phyloP scores from a whole-genome alignment of 2,888 invertebrate species.

The Acleris cristana region DNA sequence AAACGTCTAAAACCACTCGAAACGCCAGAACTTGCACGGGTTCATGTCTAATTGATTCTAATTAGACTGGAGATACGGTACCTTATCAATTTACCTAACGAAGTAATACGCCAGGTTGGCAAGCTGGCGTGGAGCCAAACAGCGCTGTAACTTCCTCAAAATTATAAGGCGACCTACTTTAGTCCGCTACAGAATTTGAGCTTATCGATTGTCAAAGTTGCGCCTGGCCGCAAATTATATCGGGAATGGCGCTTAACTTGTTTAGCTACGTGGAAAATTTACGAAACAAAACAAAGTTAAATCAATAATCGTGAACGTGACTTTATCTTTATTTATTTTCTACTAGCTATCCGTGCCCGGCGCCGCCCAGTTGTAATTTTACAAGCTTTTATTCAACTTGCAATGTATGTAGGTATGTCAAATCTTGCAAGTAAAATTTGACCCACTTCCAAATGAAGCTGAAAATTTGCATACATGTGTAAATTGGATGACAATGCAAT shows the following conservation, averaged over 20 bases:
- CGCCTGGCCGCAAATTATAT: slow-evolving; percentile 14
- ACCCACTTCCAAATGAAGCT: no score
- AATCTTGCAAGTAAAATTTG: no score
- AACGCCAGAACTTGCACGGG: slow-evolving; percentile 14
- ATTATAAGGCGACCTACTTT: slow-evolving; percentile 48
- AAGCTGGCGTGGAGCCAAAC: slow-evolving; percentile 53
- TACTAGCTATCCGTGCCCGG: no score
- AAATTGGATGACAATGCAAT: no score
- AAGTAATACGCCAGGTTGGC: slow-evolving; percentile 53
- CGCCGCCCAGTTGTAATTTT: no score
- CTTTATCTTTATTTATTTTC: no score
- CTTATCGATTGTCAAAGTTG: slow-evolving; percentile 25
- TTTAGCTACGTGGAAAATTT: no score
- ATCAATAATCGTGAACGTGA: no score
- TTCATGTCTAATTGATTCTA: slow-evolving; percentile 36
- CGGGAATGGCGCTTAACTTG: slow-evolving; percentile 4
- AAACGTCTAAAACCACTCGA: background rate
- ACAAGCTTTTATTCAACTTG: no score
- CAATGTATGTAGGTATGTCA: no score
- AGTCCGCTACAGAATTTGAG: slow-evolving; percentile 16
- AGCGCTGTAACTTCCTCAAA: slow-evolving; percentile 39
- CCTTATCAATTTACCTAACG: slow-evolving; percentile 64
- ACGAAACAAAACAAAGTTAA: no score
- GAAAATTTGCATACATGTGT: no score
- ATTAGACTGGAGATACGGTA: slow-evolving; percentile 44